Percentiles rank a stretch among this genome's conserved stretches.
These are phyloP conservation scores for Threskiornis aethiopicus DNA, from an alignment of 2,797 vertebrate species.

Conservation along the genomic window DNA sequence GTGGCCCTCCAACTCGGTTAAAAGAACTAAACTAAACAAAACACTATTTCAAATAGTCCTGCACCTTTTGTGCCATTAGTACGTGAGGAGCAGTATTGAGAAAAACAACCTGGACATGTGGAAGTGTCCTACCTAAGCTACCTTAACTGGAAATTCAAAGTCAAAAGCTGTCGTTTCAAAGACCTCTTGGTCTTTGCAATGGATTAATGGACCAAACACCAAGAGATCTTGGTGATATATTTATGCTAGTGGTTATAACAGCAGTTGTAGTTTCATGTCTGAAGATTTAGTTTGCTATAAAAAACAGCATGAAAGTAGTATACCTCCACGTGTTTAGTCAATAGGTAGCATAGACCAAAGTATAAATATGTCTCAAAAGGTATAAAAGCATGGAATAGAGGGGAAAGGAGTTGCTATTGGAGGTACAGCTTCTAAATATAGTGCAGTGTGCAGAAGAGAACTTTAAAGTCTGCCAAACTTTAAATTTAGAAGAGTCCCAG, in stretches of 20 bases:
- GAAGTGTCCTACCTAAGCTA: not conserved
- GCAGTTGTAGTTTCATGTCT: not conserved
- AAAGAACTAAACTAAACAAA: not conserved
- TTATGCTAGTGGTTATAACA: not conserved
- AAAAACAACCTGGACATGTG: not conserved
- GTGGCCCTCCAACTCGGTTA: not conserved
- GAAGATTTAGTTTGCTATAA: not conserved
- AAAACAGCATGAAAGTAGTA: not conserved
- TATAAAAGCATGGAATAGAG: not conserved
- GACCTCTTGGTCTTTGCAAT: not conserved
- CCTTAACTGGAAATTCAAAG: not conserved
- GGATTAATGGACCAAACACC: not conserved
- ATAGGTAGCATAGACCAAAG: not conserved
- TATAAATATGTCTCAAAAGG: not conserved
- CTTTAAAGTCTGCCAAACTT: not conserved
- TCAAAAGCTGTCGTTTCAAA: not conserved
- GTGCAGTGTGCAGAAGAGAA: not conserved
- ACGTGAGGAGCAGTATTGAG: not conserved
- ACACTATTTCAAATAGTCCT: not conserved
- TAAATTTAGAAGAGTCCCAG: conserved; percentile 25
- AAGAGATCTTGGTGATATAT: not conserved
- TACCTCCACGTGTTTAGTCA: not conserved
- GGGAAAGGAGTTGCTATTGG: not conserved
- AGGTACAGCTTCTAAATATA: conserved; percentile 23
- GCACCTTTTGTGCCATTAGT: not conserved